These are phyloP conservation scores for Pristionchus japonicus DNA, from an alignment of 2,888 invertebrate genomes.

Conservation along the genomic window DNA sequence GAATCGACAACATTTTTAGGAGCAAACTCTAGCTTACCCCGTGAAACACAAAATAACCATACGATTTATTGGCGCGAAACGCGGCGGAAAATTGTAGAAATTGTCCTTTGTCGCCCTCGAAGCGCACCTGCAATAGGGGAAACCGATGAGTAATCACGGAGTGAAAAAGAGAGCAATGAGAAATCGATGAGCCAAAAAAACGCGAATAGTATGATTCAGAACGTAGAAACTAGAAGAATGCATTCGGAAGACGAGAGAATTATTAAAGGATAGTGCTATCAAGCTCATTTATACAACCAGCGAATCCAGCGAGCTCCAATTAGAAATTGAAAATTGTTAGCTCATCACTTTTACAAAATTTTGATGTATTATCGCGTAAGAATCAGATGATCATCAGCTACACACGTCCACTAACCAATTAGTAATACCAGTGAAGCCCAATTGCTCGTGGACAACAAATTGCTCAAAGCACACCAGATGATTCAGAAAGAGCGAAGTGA, in stretches of 20 bases:
- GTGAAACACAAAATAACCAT: neutral
- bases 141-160: neutral
- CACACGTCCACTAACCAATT: too few species aligned
- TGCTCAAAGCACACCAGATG: too few species aligned
- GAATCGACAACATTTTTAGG: neutral
- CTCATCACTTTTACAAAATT: too few species aligned
- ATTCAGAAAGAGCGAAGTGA: too few species aligned
- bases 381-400: too few species aligned
- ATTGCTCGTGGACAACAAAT: too few species aligned
- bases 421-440: too few species aligned
- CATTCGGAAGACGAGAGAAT: neutral
- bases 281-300: neutral
- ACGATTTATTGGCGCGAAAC: neutral
- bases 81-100: neutral
- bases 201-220: neutral
- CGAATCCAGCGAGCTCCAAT: too few species aligned
- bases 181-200: neutral
- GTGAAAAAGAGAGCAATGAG: neutral
- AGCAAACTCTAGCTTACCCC: neutral
- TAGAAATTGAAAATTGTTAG: too few species aligned
- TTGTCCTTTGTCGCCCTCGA: neutral
- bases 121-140: neutral
- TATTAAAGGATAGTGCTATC: neutral
- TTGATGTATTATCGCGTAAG: too few species aligned
- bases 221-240: neutral